Percentiles rank a stretch among this genome's conserved stretches.
Evolutionary conservation across 2,113 vertebrate genomes (phyloP).

Genomic region (Fulica atra): DNA sequence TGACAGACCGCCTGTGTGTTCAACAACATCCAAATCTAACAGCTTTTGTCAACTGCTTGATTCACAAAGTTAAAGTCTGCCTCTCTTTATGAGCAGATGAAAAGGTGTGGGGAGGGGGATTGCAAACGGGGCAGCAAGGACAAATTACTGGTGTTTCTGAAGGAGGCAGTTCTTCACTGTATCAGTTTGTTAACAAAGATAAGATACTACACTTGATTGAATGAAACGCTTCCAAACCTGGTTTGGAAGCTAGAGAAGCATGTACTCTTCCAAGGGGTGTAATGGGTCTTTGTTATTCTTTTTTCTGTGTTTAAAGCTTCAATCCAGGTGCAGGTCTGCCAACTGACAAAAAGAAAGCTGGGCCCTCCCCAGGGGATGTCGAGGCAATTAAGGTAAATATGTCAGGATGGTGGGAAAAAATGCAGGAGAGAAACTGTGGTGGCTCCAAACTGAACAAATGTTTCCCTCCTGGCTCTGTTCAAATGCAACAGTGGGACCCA

Average conservation of each 20-base stretch:
- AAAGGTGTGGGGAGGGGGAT: not conserved
- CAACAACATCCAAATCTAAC: slow-evolving; percentile 27
- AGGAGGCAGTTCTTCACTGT: slow-evolving; percentile 82
- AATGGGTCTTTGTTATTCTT: not conserved
- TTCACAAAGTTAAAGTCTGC: not conserved
- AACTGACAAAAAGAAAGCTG: slow-evolving; percentile 89
- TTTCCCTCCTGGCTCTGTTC: not conserved
- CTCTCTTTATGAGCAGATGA: not conserved
- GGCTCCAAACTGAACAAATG: not conserved
- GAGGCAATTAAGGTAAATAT: slow-evolving; percentile 93
- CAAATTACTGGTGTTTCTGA: slow-evolving; percentile 81
- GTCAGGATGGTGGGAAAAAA: not conserved
- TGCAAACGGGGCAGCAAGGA: not conserved
- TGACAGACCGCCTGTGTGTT: not conserved
- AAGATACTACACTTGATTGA: slow-evolving; percentile 93
- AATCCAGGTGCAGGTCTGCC: slow-evolving; percentile 90
- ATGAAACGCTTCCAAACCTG: slow-evolving; percentile 73
- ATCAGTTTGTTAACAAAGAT: slow-evolving; percentile 94
- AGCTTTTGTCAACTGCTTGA: not conserved
- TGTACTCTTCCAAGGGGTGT: not conserved
- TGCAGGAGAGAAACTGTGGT: fast-evolving
- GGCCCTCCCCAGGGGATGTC: slow-evolving; percentile 90
- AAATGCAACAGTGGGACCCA: not conserved
- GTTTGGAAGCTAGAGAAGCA: slow-evolving; percentile 84
- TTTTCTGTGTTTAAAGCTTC: slow-evolving; percentile 78